phyloP scores from a whole-genome alignment of 2,113 vertebrate genomes.

The Pachycephala philippinensis region DNA sequence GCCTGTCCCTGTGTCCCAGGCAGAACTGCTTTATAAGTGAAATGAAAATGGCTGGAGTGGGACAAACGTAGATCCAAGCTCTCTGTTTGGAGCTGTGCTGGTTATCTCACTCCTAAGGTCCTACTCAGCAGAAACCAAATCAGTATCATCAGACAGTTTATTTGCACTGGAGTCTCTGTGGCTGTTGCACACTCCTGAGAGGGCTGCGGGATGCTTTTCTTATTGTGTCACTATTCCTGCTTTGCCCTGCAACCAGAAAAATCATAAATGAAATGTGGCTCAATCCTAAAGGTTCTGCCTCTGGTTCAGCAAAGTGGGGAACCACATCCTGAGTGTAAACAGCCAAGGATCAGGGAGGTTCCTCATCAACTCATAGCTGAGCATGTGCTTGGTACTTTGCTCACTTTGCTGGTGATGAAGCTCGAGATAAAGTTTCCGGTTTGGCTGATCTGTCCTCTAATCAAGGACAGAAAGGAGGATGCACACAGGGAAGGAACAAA shows the following conservation, averaged over 20 bases:
- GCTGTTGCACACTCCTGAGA: not conserved
- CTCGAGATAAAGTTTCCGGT: not conserved
- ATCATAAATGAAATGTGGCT: not conserved
- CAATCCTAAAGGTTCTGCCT: not conserved
- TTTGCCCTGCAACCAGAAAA: not conserved
- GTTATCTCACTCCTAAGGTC: not conserved
- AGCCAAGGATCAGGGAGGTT: not conserved
- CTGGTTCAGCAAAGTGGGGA: not conserved
- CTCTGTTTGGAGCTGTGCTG: not conserved
- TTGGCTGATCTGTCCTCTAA: not conserved
- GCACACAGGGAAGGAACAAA: not conserved
- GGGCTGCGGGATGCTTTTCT: not conserved
- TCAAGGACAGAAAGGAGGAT: not conserved
- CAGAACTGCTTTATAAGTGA: not conserved
- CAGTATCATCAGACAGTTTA: not conserved
- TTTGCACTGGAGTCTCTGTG: conserved; percentile 1
- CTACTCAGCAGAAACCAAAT: conserved; percentile 40
- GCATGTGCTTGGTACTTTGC: not conserved
- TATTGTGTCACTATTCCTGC: not conserved
- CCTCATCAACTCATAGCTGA: not conserved
- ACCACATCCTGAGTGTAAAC: not conserved
- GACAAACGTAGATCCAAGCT: conserved; percentile 6
- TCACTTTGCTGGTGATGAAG: not conserved
- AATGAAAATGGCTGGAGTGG: conserved; percentile 28
- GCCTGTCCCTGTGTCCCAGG: not conserved